Evolutionary conservation across 2,797 vertebrate genomes (phyloP), one percentile per base, ranked within the genome.

Genomic region (Parauchenoglanis ngamensis): DNA sequence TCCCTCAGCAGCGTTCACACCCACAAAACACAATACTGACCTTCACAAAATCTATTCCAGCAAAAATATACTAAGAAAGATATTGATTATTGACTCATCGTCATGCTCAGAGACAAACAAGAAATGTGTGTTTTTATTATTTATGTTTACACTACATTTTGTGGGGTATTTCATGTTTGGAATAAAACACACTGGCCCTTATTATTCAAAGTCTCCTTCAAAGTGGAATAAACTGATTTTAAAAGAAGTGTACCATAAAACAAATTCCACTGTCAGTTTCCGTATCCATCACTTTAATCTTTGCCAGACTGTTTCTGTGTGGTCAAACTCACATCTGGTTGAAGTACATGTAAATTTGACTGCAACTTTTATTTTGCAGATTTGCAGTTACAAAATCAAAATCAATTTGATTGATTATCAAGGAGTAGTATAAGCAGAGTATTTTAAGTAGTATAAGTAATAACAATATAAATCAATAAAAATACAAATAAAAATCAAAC

Each of bases 1-100:
- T 52, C 67, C 80, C 90, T 92, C 92, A 95, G 93, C 94, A 92
- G 88, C 91, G 94, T 94, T 92, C 85, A 88, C 83, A 85, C 87
- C 91, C 82, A 44, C 88, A 92, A 94, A 93, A 92, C 84, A 83
- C 87, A 90, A 85, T 86, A 84, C 28, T 54, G 77, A 87, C 86
- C 85, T 88, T 85, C 85, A 79, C 70, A 65, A 87, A 87, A 85
- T 49, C 7, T 21, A 19, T 81, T 72, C 72, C 8, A 72, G 56
- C 8, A 46, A 61, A 35, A 57, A 12, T 7, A 81, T n/a, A 17
- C 40, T 56, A 15, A 52, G 2, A 52, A n/a, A 75, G 52, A 52
- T 83, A 70, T 57, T 87, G 19, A 80, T 87, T 82, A 86, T 17
- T 21, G 54, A 67, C 19, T 19, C 56, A 65, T 8, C 40, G 40